Evolutionary conservation across 2,113 vertebrate species (phyloP).

Genomic region (Alosa alosa): DNA sequence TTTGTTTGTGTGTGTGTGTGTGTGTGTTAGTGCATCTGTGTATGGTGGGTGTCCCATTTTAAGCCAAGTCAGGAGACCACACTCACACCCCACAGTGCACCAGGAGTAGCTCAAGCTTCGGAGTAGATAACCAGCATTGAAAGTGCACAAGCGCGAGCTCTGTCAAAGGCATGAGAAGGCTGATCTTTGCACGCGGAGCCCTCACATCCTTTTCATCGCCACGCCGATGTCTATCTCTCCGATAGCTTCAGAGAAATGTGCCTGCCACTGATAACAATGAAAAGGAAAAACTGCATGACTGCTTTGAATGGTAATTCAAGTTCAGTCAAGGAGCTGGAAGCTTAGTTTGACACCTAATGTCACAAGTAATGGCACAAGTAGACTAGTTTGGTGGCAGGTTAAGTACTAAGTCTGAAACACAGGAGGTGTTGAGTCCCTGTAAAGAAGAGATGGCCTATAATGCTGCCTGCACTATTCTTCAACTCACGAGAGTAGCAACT

Average conservation of each 20-base stretch:
- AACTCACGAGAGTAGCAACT: neutral
- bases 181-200: neutral
- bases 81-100: neutral
- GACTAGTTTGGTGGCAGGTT: neutral
- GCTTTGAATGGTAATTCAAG: neutral
- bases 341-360: neutral
- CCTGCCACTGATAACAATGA: conserved; percentile 35
- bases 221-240: neutral
- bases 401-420: neutral
- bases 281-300: neutral
- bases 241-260: conserved; percentile 30
- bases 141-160: conserved; percentile 28
- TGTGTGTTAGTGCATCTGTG: neutral
- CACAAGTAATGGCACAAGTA: neutral
- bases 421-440: neutral
- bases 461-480: neutral
- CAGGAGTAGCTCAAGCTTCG: conserved; percentile 18
- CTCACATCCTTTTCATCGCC: neutral
- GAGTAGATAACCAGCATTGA: conserved; percentile 39
- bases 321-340: neutral
- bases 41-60: neutral
- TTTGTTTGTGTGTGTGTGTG: conserved; percentile 31
- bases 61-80: neutral
- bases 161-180: neutral
- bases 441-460: neutral